Base-by-base conservation (phyloP, 1,140 invertebrate species). In the Pseudomyrmex pallidus region DNA sequence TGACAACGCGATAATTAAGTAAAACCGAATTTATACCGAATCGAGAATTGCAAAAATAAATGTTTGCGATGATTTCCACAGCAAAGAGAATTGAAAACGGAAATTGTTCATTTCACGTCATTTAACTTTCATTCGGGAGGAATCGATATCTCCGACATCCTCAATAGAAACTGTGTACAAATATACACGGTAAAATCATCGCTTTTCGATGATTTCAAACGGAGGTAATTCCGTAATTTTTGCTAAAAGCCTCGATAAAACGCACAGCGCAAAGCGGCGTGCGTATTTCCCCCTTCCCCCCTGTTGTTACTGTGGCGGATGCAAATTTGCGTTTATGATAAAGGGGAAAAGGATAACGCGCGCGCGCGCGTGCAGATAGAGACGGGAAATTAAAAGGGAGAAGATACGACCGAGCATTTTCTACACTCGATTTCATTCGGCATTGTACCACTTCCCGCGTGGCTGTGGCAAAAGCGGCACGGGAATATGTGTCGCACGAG, bases 351-450 rank as follows among this genome's bases (percentile, higher is more conserved):
- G 10, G 10, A 15, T 57, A 78, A 46, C 5, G 15, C 48, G 35
- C 35, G 35, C 35, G 35, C 35, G 35, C 35, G 35, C 35, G 35
- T 35, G 35, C 1, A 7, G 50, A 17, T 2, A n/a, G 46, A 44
- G 8, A 9, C 20, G 52, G 52, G 35, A 48, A 77, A 78, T 78
- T 78, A 80, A 80, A 72, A 72, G 76, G 44, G 66, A 72, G 76
- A 72, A 80, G 76, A 70, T 78, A 70, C 12, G 64, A 35, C 76
- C 12, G 44, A 15, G 4, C 64, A 35, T 80, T 70, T 72, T 72
- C n/a, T 61, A 72, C 76, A 56, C 76, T 80, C 76, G 76, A 80
- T 80, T 80, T 80, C 76, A 72, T 80, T 80, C 76, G 76, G 76
- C 56, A 72, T 59, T 72, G 76, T 72, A 59, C 76, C 22, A 72